Evolutionary conservation across 2,113 vertebrate genomes (phyloP).

Genomic region (Lutjanus erythropterus): DNA sequence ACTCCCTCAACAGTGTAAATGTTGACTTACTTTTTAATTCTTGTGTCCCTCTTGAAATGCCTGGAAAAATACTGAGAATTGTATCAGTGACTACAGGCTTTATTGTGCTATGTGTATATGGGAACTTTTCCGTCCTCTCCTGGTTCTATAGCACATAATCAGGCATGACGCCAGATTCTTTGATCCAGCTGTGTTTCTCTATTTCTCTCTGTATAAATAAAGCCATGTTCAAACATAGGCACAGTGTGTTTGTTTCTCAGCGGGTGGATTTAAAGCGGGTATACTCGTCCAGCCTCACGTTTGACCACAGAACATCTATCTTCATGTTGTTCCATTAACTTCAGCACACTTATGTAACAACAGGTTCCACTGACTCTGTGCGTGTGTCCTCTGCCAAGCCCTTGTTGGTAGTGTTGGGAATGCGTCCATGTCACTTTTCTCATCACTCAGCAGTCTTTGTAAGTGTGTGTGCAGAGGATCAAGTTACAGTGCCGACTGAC

Average conservation of each 20-base stretch:
- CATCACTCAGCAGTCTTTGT: conserved; percentile 29
- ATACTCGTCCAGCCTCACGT: not conserved
- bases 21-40: not conserved
- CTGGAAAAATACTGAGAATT: conserved; percentile 6
- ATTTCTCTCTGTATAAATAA: not conserved
- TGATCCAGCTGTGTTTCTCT: not conserved
- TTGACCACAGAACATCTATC: conserved; percentile 31
- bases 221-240: not conserved
- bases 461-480: not conserved
- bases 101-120: not conserved
- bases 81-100: not conserved
- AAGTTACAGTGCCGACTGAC: conserved; percentile 46
- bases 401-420: conserved; percentile 35
- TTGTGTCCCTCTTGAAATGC: not conserved
- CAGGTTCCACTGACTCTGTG: conserved; percentile 8
- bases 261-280: not conserved
- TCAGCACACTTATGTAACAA: conserved; percentile 16
- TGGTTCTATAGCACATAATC: not conserved
- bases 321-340: conserved; percentile 43
- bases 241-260: not conserved
- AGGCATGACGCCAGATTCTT: not conserved
- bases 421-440: conserved; percentile 19
- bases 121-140: not conserved
- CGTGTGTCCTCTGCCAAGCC: not conserved
- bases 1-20: conserved; percentile 9